Evolutionary conservation across 2,797 vertebrate genomes (phyloP).

Genomic region (Phoeniculus purpureus): DNA sequence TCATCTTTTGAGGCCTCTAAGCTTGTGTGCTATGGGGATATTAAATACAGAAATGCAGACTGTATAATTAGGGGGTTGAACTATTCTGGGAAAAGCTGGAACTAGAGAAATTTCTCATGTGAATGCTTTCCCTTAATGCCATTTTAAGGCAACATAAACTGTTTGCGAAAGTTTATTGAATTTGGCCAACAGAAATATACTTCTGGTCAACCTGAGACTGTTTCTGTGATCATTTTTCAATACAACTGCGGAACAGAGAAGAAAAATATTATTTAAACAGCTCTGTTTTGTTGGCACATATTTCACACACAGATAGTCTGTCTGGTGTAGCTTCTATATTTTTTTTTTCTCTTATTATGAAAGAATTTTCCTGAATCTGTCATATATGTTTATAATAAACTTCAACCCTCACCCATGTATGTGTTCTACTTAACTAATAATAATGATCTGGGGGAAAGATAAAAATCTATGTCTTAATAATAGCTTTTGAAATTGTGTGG

Average conservation of each 20-base stretch:
- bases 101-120: neutral
- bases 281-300: neutral
- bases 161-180: neutral
- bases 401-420: neutral
- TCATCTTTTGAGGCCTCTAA: neutral
- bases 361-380: neutral
- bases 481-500: neutral
- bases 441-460: neutral
- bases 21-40: fast-evolving
- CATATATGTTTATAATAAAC: neutral
- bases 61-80: neutral
- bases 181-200: neutral
- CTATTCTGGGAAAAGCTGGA: neutral
- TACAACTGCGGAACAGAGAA: neutral
- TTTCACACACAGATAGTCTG: neutral
- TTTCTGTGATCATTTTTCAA: neutral
- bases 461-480: neutral
- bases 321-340: neutral
- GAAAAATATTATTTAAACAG: neutral
- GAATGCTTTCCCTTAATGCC: neutral
- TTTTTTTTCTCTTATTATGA: constrained; percentile 9
- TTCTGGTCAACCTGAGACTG: neutral
- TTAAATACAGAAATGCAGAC: neutral
- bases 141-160: neutral
- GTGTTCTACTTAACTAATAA: neutral